Evolutionary conservation across 2,113 vertebrate species (phyloP).

Genomic region (Crotalus horridus): DNA sequence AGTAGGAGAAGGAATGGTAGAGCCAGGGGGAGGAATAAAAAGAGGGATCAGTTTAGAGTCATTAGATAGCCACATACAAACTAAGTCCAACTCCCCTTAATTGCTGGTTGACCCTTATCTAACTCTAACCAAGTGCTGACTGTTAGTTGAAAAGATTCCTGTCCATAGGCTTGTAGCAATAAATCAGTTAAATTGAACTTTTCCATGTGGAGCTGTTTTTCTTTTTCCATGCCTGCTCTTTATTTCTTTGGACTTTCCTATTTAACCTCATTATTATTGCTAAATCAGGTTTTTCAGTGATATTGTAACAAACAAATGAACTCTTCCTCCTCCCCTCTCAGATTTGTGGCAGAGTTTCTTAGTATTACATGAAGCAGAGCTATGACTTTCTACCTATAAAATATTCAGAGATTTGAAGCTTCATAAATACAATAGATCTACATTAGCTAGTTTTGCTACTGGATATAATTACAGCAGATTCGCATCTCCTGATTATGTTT

Average conservation of each 20-base stretch:
- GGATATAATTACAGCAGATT: constrained; percentile 51
- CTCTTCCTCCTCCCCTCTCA: not conserved
- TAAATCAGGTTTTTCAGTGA: not conserved
- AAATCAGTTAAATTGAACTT: not conserved
- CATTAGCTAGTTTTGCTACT: constrained; percentile 42
- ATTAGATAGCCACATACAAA: not conserved
- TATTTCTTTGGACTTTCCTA: not conserved
- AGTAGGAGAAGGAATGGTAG: not conserved
- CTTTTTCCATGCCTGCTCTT: not conserved
- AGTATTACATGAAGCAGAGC: not conserved
- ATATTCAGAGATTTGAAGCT: not conserved
- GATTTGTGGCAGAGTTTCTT: constrained; percentile 5
- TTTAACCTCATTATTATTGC: not conserved
- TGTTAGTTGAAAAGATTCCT: not conserved
- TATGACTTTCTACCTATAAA: not conserved
- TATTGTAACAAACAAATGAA: not conserved
- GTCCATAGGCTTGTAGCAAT: not conserved
- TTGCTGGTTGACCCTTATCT: not conserved
- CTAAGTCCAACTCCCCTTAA: not conserved
- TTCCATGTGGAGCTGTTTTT: not conserved
- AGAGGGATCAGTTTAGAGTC: not conserved
- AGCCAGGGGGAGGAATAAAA: not conserved
- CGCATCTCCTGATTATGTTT: constrained; percentile 41
- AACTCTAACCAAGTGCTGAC: not conserved
- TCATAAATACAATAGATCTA: constrained; percentile 7